Conservation (phyloP, 2,113 vertebrate genomes). For the Rutilus rutilus region DNA sequence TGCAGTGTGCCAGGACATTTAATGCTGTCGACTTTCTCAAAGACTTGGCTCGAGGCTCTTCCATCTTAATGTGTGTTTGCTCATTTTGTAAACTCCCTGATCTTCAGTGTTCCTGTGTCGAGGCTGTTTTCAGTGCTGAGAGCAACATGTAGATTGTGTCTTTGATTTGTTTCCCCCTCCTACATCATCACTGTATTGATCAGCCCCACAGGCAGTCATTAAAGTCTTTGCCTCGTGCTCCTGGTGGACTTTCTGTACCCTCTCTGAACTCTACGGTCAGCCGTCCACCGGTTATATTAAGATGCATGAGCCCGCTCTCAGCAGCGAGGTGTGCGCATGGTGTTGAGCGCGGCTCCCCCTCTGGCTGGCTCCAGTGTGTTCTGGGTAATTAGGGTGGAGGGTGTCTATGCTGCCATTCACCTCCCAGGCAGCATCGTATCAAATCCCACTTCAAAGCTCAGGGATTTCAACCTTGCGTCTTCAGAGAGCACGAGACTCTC, state of each 20-base stretch:
- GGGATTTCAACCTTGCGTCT: slow-evolving; percentile 67
- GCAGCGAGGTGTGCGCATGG: slow-evolving; percentile 23
- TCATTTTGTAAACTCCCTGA: slow-evolving; percentile 4
- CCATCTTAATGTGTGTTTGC: neutral
- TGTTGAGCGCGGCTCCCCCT: slow-evolving; percentile 37
- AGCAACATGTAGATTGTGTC: slow-evolving; percentile 29
- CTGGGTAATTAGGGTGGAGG: slow-evolving; percentile 58
- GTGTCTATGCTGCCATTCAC: slow-evolving; percentile 59
- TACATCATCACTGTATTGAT: slow-evolving; percentile 7
- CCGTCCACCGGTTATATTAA: slow-evolving; percentile 22
- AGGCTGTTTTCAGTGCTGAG: neutral
- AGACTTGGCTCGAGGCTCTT: slow-evolving; percentile 1
- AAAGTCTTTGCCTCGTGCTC: slow-evolving; percentile 6
- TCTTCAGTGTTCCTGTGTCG: slow-evolving; percentile 10
- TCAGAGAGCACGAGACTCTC: slow-evolving; percentile 51
- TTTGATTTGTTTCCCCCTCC: neutral
- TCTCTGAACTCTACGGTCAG: slow-evolving; percentile 36
- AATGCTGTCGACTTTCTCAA: slow-evolving; percentile 1
- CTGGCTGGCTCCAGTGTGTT: slow-evolving; percentile 46
- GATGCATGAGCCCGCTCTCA: slow-evolving; percentile 39
- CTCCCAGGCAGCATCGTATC: slow-evolving; percentile 68
- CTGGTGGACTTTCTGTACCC: slow-evolving; percentile 46
- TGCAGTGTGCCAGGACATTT: slow-evolving; percentile 2
- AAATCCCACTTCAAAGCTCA: slow-evolving; percentile 75
- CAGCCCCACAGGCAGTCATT: slow-evolving; percentile 15